These are phyloP conservation scores for Odontothrips loti DNA, from an alignment of 2,888 invertebrate species.

Conservation along the genomic window DNA sequence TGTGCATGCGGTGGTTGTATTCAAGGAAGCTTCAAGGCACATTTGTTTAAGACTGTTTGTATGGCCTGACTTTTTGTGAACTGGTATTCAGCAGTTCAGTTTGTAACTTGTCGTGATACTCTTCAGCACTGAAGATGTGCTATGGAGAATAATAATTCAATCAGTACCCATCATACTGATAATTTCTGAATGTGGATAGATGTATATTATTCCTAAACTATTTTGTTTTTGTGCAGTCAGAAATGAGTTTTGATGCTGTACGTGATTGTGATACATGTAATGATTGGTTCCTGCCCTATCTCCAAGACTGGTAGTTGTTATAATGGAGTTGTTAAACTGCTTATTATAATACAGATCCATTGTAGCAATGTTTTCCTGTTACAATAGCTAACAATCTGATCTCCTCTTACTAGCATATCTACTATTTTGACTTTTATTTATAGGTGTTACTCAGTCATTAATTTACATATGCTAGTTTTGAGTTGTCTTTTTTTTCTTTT, in stretches of 20 bases:
- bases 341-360: neutral
- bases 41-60: too few relatives aligned
- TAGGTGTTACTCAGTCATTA: neutral
- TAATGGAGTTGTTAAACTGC: neutral
- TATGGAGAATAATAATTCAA: neutral
- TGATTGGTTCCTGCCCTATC: neutral
- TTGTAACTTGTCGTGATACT: neutral
- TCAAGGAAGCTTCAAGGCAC: too few relatives aligned
- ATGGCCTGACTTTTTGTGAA: too few relatives aligned
- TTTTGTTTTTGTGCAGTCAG: constrained; percentile 11
- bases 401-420: neutral
- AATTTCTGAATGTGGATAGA: neutral
- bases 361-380: neutral
- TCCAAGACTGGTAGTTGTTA: neutral
- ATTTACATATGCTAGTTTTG: neutral
- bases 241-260: neutral
- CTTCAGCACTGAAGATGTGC: neutral
- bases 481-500: too few relatives aligned
- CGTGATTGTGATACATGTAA: constrained; percentile 3
- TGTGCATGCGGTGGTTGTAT: too few relatives aligned
- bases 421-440: neutral
- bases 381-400: neutral
- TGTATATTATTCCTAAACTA: neutral
- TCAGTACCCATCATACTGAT: neutral
- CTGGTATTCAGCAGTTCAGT: too few relatives aligned